These are phyloP conservation scores for Grapholita molesta DNA, from an alignment of 1,140 invertebrate species.

Conservation along the genomic window DNA sequence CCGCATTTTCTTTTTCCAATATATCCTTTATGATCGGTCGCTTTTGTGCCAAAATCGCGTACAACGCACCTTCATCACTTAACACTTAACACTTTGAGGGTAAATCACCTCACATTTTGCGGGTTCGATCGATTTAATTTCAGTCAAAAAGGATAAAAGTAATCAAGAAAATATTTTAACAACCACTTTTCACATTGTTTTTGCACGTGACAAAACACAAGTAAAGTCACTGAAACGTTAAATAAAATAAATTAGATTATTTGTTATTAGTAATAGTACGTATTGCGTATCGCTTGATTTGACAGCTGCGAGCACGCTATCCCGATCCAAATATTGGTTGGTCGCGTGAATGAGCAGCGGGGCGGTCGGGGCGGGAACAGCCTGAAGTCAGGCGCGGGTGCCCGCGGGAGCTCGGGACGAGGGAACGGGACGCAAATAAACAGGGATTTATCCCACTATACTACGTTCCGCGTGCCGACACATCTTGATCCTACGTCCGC, in stretches of 20 bases:
- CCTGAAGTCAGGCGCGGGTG: conserved; percentile 57
- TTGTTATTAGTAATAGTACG: conserved; percentile 24
- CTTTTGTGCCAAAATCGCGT: conserved; percentile 52
- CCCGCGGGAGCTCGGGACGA: conserved; percentile 51
- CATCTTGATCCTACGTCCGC: conserved; percentile 31
- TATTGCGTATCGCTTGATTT: conserved; percentile 59
- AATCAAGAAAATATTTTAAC: conserved; percentile 72
- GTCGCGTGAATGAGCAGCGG: conserved; percentile 58
- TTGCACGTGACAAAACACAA: conserved; percentile 76
- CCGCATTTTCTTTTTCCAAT: conserved; percentile 76
- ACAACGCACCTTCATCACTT: conserved; percentile 64
- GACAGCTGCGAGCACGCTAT: conserved; percentile 69
- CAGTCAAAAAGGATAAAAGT: conserved; percentile 74
- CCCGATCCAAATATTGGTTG: conserved; percentile 60
- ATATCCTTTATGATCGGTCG: conserved; percentile 75
- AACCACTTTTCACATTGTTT: conserved; percentile 78
- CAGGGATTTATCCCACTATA: conserved; percentile 60
- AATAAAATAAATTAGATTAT: conserved; percentile 40
- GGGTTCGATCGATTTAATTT: conserved; percentile 51
- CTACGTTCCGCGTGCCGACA: conserved; percentile 36
- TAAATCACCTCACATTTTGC: conserved; percentile 66
- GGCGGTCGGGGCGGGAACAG: conserved; percentile 30
- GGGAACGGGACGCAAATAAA: conserved; percentile 59
- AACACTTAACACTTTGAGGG: conserved; percentile 56
- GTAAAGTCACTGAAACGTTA: conserved; percentile 71